Base-by-base conservation (phyloP, 2,888 invertebrate species). In the Alviniconcha strummeri region DNA sequence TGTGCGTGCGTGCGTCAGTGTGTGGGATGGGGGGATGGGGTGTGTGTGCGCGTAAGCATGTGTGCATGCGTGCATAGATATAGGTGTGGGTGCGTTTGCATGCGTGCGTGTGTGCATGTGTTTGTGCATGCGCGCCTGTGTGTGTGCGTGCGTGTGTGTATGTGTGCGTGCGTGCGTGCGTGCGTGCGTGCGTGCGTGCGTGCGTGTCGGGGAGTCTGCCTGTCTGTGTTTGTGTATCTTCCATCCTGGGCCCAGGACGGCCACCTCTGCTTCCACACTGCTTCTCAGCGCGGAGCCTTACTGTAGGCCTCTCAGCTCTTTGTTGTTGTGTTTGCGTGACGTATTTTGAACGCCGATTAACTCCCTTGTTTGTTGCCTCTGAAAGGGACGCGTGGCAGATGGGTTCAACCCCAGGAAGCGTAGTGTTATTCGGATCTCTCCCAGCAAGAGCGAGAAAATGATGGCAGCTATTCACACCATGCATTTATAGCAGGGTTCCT, bases 41-140 rank as follows among this genome's bases (percentile, higher is more conserved):
- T 3, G 71, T 3, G 71, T 3, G n/a, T 71, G 71, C 17, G 76
- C 56, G 76, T 76, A 86, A 86, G 78, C 75, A n/a, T 64, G 36
- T 72, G 19, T 64, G 5, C 52, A 4, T 72, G 72, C 11, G 71
- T n/a, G 71, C 17, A 36, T 36, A 36, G 36, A 36, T 36, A 36
- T 36, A 3, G 36, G 15, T 74, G 7, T 74, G 52, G 9, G 74
- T 74, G 74, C 52, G 74, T 54, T 36, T 74, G 72, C 11, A 7
- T 74, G 74, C 0, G 74, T 52, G 74, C 0, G 54, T 54, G 54
- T 11, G 69, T 69, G 69, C n/a, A 3, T 72, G 72, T 36, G 60
- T 60, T 1, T 13, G 60, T 60, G 60, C 75, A 15, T 55, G 52
- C 52, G 72, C 5, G 19, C 52, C 0, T 72, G 72, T 4, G 0